phyloP scores from a whole-genome alignment of 2,113 vertebrate species.

The Sturnira hondurensis region DNA sequence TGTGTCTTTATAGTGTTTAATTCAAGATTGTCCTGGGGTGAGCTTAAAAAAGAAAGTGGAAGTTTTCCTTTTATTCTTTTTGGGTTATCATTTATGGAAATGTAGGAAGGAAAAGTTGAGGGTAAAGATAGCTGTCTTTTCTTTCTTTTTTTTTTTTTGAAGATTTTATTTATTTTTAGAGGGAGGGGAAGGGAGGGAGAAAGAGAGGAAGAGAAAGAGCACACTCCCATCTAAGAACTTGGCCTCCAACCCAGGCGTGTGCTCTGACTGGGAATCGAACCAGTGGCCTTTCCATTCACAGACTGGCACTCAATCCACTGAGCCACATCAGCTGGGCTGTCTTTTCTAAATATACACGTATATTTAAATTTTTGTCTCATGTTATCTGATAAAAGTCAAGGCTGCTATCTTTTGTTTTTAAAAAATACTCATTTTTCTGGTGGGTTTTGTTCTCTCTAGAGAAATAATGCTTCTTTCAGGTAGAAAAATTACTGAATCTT shows the following conservation, averaged over 20 bases:
- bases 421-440: constrained; percentile 13
- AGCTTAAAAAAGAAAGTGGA: neutral
- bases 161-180: no score
- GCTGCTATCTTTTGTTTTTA: neutral
- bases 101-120: neutral
- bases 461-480: neutral
- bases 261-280: no score
- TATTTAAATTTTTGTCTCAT: constrained; percentile 6
- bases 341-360: neutral
- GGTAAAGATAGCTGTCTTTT: neutral
- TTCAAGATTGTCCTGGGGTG: neutral
- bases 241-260: no score
- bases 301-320: no score
- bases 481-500: neutral
- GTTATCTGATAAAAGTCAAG: neutral
- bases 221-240: no score
- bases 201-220: no score
- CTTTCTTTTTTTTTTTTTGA: no score
- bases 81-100: neutral
- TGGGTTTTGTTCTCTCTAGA: neutral
- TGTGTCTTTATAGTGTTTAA: neutral
- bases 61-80: neutral
- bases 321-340: neutral
- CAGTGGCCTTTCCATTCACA: no score
- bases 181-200: no score